Evolutionary conservation across 2,888 invertebrate species (phyloP), one percentile per base, ranked within the genome.

Genomic region (Drosophila falleni): DNA sequence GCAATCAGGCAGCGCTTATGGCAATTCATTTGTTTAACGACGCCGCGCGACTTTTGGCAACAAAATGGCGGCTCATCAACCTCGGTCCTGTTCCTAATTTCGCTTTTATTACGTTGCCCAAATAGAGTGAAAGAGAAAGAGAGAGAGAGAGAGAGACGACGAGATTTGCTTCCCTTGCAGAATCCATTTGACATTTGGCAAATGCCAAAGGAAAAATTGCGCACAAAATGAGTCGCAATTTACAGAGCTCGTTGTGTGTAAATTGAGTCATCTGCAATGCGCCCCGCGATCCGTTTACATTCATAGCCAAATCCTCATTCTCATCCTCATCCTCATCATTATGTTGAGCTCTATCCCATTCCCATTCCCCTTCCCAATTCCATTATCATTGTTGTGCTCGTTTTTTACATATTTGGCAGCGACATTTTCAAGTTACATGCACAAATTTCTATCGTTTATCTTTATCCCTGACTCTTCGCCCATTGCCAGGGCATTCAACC

Each of bases 21-120:
- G 87, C 91, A 91, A 91, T 91, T 91, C 91, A 91, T 91, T 91
- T 91, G 91, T 90, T 91, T 91, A 90, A 91, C 91, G 90, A 91
- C 69, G 71, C 60, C 67, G 67, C 76, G 85, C 83, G 51, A n/a
- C 37, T 46, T 46, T 44, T 55, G 72, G 58, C 64, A 60, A 68
- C 71, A 80, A 79, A 80, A 78, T 79, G 84, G 78, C 78, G 67
- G 64, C 71, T 54, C 71, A 63, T 62, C 53, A 47, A 54, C 60
- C 26, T 62, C 55, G 61, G 61, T 74, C 73, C 73, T 74, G 73
- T 58, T 69, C 74, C 90, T 90, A 90, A 90, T 90, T 89, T 87
- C 63, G 75, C 76, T 79, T 89, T 87, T 90, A 89, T 87, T 87
- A 82, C 74, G 71, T 71, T 75, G 77, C 78, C 78, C 60, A 8